A percentile compares a stretch with the other conserved stretches of the same genome.
Evolutionary conservation across 2,113 vertebrate genomes (phyloP).

Genomic region (Gnathonemus echidnorhynchus): DNA sequence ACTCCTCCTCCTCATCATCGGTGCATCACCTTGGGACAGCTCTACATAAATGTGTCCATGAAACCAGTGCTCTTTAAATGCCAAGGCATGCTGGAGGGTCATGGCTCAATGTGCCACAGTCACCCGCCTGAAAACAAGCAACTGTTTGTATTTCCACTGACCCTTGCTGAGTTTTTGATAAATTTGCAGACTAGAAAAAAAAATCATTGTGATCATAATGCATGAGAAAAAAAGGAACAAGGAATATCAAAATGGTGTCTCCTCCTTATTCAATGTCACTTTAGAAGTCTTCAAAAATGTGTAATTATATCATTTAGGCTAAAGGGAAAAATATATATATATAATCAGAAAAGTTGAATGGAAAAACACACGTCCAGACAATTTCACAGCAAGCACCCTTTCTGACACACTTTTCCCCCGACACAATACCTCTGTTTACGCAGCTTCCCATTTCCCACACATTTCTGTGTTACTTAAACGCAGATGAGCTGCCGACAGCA

Average conservation of each 20-base stretch:
- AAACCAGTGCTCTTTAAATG: background rate
- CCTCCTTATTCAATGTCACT: background rate
- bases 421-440: conserved; percentile 42
- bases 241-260: background rate
- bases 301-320: background rate
- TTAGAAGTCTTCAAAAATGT: background rate
- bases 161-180: too few relatives aligned
- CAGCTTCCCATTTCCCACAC: conserved; percentile 37
- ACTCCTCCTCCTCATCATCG: background rate
- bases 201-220: background rate
- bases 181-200: background rate
- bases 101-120: background rate
- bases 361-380: background rate
- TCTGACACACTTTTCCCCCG: background rate
- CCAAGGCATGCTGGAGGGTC: background rate
- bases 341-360: background rate
- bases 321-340: background rate
- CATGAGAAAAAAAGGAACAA: background rate
- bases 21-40: background rate
- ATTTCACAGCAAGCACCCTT: conserved; percentile 6
- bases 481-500: conserved; percentile 41
- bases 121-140: background rate
- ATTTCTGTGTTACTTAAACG: conserved; percentile 44
- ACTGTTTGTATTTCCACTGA: background rate
- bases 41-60: background rate